These are phyloP conservation scores for Epistrophe eligans DNA, from an alignment of 2,888 invertebrate genomes.

Conservation along the genomic window DNA sequence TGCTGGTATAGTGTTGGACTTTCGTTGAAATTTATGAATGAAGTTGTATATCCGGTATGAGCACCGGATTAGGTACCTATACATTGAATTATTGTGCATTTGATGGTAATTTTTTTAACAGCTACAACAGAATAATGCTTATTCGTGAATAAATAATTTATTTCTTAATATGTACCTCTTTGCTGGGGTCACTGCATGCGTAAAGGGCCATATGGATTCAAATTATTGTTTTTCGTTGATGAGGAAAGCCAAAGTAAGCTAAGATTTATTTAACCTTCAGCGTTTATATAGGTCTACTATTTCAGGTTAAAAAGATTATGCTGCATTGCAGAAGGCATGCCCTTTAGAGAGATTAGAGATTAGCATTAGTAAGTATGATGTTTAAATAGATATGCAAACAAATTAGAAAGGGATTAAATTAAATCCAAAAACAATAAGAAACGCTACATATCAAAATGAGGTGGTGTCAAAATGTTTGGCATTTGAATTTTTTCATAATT, in stretches of 20 bases:
- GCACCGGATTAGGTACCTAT: constrained; percentile 7
- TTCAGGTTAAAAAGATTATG: too few relatives aligned
- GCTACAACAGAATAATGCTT: constrained; percentile 37
- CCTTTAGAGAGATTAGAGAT: too few relatives aligned
- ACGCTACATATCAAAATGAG: too few relatives aligned
- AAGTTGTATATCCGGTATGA: constrained; percentile 69
- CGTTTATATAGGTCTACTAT: too few relatives aligned
- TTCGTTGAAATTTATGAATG: constrained; percentile 63
- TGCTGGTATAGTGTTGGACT: constrained; percentile 8
- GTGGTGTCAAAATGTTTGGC: too few relatives aligned
- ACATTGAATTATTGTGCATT: constrained; percentile 51
- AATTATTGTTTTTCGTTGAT: not conserved
- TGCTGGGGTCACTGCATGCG: constrained; percentile 12
- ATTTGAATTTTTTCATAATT: too few relatives aligned
- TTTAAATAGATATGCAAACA: too few relatives aligned
- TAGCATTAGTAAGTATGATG: too few relatives aligned
- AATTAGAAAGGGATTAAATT: too few relatives aligned
- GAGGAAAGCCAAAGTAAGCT: not conserved
- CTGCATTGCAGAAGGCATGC: too few relatives aligned
- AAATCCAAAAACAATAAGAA: too few relatives aligned
- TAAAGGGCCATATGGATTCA: not conserved
- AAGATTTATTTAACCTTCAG: too few relatives aligned
- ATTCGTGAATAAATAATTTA: constrained; percentile 25
- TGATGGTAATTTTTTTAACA: constrained; percentile 6
- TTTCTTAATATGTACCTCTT: not conserved